Evolutionary conservation across 2,797 vertebrate genomes (phyloP), one percentile per base, ranked within the genome.

Genomic region (Silurus aristotelis): DNA sequence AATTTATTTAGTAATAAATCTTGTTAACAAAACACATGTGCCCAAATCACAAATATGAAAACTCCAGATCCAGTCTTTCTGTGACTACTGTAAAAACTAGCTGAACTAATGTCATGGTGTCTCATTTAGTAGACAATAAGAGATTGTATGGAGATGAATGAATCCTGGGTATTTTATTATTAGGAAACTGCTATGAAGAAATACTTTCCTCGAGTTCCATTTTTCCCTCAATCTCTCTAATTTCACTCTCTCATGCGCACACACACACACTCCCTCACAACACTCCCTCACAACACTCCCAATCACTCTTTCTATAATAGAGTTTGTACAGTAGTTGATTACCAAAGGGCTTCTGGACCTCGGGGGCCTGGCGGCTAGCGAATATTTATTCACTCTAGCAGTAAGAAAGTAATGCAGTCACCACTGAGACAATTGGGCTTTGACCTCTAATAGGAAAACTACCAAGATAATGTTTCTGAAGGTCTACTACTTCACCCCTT

Each of bases 301-400:
- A 19, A 22, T 80, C 78, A 19, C 61, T 66, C 43, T 66, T 61
- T n/a, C 43, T 80, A 15, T 52, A 52, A 80, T 80, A 3, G 46
- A 80, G n/a, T 80, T 80, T 66, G 67, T 52, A 12, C n/a, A 19
- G 14, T 19, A 52, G 43, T 6, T 52, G 78, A 66, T 66, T 66
- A 80, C 46, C 61, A 66, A 52, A 52, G 43, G n/a, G 63, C 43
- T 64, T 80, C 78, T 80, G 61, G 61, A 66, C n/a, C 78, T 66
- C 43, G 4, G 8, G n/a, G 61, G 14, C 61, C 61, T 80, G 3
- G 14, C 12, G 15, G 1, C n/a, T 52, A 80, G 48, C 48, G n/a
- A 66, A 67, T n/a, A 80, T 66, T 52, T 80, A 52, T 27, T 80
- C 38, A 52, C 78, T 12, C 48, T 1, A 48, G 15, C 9, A 15